A percentile compares a stretch with the other conserved stretches of the same genome.
Conservation (phyloP, 2,113 vertebrate genomes). For the Talpa occidentalis region DNA sequence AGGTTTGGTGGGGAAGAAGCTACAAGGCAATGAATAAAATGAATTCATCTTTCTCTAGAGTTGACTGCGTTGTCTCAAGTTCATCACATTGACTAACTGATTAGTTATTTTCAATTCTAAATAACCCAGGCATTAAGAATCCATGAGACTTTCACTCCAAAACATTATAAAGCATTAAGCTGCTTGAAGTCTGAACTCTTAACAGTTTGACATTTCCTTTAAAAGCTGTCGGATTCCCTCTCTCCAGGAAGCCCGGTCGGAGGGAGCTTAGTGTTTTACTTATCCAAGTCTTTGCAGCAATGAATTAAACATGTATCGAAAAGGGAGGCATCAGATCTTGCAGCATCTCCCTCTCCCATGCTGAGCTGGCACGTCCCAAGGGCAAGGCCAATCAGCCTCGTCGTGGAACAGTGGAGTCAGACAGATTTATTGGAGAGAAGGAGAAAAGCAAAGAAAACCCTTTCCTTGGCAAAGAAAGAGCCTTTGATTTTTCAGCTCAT, state of each 20-base stretch:
- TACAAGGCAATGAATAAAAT: conserved; percentile 37
- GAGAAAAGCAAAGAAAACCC: conserved; percentile 68
- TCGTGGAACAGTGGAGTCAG: conserved; percentile 52
- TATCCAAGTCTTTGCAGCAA: conserved; percentile 71
- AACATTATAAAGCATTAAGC: conserved; percentile 63
- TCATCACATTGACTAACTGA: conserved; percentile 62
- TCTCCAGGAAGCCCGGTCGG: conserved; percentile 3
- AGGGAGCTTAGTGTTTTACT: conserved; percentile 68
- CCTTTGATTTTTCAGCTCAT: conserved; percentile 70
- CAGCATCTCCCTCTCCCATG: conserved; percentile 70
- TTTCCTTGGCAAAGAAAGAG: conserved; percentile 58
- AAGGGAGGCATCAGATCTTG: conserved; percentile 76
- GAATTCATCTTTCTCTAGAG: conserved; percentile 33
- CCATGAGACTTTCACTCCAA: not conserved
- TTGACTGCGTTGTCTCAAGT: conserved; percentile 19
- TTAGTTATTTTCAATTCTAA: conserved; percentile 70
- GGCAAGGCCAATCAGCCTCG: conserved; percentile 77
- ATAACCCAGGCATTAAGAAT: conserved; percentile 63
- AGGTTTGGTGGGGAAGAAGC: not conserved
- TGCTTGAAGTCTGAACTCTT: conserved; percentile 75
- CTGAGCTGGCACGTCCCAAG: conserved; percentile 74
- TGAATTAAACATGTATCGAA: conserved; percentile 85
- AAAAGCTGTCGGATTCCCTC: conserved; percentile 52
- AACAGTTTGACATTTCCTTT: conserved; percentile 75
- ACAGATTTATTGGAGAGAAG: conserved; percentile 75